Percentiles rank a stretch among this genome's conserved stretches.
phyloP scores from a whole-genome alignment of 2,797 vertebrate species.

The Eleutherodactylus coqui region DNA sequence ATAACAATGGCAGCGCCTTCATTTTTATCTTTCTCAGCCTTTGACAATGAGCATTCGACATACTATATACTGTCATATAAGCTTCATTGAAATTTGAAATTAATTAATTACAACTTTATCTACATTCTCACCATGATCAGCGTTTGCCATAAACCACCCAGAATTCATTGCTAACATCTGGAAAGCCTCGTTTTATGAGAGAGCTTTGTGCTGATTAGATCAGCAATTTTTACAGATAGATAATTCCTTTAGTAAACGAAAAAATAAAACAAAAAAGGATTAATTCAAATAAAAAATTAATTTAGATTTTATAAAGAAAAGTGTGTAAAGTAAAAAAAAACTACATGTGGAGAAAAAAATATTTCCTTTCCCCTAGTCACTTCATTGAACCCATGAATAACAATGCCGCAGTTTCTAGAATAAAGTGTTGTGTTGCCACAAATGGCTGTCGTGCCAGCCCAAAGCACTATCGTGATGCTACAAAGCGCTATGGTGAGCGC shows the following conservation, averaged over 20 bases:
- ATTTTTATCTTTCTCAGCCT: constrained; percentile 49
- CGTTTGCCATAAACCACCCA: constrained; percentile 64
- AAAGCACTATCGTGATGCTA: too few species aligned
- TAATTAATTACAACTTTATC: constrained; percentile 55
- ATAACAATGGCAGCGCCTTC: constrained; percentile 44
- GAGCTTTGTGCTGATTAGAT: neutral
- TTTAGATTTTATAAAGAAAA: neutral
- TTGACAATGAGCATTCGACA: constrained; percentile 42
- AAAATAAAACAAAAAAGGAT: neutral
- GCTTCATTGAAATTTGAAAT: constrained; percentile 55
- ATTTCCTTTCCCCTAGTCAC: neutral
- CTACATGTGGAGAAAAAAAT: neutral
- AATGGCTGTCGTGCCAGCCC: too few species aligned
- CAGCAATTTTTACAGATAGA: neutral
- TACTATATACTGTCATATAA: constrained; percentile 21
- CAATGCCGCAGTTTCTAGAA: neutral
- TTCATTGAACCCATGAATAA: neutral
- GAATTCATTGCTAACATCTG: constrained; percentile 60
- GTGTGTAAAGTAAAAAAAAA: neutral
- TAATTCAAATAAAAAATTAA: neutral
- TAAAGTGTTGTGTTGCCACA: too few species aligned
- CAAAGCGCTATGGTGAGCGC: too few species aligned
- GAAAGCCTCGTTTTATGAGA: constrained; percentile 49
- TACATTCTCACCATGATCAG: constrained; percentile 63
- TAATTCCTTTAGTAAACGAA: neutral